These are phyloP conservation scores for Metacarcinus magister DNA, from an alignment of 2,888 invertebrate species.

Conservation along the genomic window DNA sequence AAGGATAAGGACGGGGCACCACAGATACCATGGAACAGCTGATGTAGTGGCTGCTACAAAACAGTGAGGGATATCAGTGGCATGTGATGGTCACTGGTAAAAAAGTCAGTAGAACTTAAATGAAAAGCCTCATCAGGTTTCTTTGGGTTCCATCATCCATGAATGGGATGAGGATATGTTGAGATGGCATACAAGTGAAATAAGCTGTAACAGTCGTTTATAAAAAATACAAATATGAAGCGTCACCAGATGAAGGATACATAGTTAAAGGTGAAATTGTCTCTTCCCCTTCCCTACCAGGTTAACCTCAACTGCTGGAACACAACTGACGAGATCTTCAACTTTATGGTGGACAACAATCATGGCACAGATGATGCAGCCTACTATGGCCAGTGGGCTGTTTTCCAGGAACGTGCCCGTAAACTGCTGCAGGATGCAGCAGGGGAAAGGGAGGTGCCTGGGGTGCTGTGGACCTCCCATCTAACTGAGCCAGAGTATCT, in stretches of 20 bases:
- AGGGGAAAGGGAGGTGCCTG: conserved; percentile 59
- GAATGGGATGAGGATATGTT: background rate
- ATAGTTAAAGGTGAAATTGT: background rate
- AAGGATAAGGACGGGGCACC: background rate
- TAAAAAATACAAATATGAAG: too few species aligned
- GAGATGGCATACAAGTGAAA: background rate
- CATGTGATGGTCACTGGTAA: background rate
- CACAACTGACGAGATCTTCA: conserved; percentile 75
- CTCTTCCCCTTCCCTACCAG: conserved; percentile 55
- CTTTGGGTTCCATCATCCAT: background rate
- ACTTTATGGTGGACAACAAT: conserved; percentile 68
- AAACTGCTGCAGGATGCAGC: conserved; percentile 65
- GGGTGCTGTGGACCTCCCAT: conserved; percentile 83
- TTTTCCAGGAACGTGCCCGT: conserved; percentile 73
- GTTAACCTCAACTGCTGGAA: conserved; percentile 82
- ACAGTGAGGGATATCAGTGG: background rate
- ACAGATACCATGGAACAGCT: background rate
- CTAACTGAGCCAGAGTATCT: conserved; percentile 80
- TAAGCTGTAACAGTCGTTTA: background rate
- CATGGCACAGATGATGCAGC: conserved; percentile 65
- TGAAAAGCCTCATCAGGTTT: background rate
- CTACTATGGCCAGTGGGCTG: conserved; percentile 78
- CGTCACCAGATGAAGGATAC: too few species aligned
- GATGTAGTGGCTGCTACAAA: background rate
- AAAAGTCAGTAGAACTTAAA: too few species aligned